phyloP scores from a whole-genome alignment of 2,888 invertebrate genomes.

The Heteropelma amictum region DNA sequence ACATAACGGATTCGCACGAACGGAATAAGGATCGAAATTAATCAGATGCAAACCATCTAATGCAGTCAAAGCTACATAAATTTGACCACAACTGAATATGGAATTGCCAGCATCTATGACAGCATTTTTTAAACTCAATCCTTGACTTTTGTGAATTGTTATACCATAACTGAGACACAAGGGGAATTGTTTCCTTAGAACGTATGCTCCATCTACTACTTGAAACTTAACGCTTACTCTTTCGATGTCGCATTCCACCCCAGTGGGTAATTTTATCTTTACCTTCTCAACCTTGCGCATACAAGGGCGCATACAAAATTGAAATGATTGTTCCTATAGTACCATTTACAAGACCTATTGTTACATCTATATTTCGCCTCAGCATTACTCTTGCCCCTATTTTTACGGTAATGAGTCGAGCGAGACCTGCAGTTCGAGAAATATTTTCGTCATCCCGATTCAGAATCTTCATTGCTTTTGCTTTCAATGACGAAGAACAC shows the following conservation, averaged over 20 bases:
- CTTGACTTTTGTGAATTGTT: too few relatives aligned
- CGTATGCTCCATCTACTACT: conserved; percentile 51
- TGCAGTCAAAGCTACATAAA: conserved; percentile 58
- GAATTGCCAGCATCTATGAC: conserved; percentile 57
- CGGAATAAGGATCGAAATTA: conserved; percentile 55
- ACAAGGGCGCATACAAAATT: too few relatives aligned
- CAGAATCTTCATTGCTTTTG: conserved; percentile 44
- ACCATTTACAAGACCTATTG: conserved; percentile 61
- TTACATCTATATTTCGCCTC: conserved; percentile 60
- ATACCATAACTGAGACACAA: conserved; percentile 59
- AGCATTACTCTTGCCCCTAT: conserved; percentile 59
- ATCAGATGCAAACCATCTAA: conserved; percentile 57
- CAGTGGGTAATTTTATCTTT: conserved; percentile 40
- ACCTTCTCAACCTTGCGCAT: conserved; percentile 32
- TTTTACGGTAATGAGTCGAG: conserved; percentile 56
- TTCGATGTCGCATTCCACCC: conserved; percentile 43
- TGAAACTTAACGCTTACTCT: conserved; percentile 51
- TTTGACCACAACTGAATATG: conserved; percentile 57
- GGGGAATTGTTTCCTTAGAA: conserved; percentile 57
- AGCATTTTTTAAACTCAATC: too few relatives aligned
- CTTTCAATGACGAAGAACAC: conserved; percentile 44
- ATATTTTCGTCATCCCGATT: conserved; percentile 50
- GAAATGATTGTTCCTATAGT: too few relatives aligned
- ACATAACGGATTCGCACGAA: conserved; percentile 51
- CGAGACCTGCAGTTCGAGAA: conserved; percentile 58